Percentiles rank a stretch among this genome's conserved stretches.
phyloP scores from a whole-genome alignment of 2,113 vertebrate genomes.

The Semnornis frantzii region DNA sequence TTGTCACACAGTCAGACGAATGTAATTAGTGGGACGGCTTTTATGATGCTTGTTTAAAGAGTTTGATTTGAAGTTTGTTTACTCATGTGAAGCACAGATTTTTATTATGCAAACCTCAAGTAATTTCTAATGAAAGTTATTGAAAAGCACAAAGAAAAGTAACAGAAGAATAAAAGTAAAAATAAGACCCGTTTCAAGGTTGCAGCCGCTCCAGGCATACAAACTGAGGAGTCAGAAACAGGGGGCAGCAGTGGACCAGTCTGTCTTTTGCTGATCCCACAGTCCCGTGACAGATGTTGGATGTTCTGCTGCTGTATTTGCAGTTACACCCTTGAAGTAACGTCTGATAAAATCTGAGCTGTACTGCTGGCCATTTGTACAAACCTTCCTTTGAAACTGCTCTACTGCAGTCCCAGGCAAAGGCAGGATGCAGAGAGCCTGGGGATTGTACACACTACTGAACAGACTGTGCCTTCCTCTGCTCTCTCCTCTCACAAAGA shows the following conservation, averaged over 20 bases:
- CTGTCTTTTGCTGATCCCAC: neutral
- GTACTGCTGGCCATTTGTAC: neutral
- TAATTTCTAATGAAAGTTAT: neutral
- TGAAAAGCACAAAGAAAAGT: neutral
- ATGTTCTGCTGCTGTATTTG: neutral
- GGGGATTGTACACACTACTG: rapidly evolving
- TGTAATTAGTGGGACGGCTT: neutral
- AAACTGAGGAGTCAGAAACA: neutral
- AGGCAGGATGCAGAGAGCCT: neutral
- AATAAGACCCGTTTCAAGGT: neutral
- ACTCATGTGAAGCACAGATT: neutral
- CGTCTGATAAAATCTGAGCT: neutral
- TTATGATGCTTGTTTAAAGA: neutral
- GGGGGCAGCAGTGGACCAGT: neutral
- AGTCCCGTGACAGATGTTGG: neutral
- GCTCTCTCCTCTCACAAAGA: neutral
- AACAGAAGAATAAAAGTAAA: neutral
- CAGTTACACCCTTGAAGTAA: neutral
- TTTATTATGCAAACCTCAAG: neutral
- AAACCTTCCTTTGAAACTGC: neutral
- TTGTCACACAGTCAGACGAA: neutral
- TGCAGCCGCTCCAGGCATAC: neutral
- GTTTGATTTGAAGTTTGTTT: neutral
- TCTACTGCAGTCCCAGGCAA: neutral
- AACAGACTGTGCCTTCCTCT: neutral